Evolutionary conservation across 2,113 vertebrate genomes (phyloP).

Genomic region (Podarcis raffonei): DNA sequence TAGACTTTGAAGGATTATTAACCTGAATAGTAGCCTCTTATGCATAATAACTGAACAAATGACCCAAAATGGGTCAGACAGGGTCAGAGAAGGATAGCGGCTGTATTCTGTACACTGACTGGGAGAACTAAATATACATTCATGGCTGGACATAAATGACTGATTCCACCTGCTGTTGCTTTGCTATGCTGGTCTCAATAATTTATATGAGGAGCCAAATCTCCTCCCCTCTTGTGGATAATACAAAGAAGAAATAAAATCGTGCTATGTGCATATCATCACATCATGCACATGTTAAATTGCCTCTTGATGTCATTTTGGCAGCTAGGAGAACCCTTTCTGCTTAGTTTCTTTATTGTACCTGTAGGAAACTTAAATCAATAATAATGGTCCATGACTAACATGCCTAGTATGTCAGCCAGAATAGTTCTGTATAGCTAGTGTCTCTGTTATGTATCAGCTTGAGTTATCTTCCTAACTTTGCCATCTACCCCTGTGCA

Average conservation of each 20-base stretch:
- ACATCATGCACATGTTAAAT: neutral
- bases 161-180: neutral
- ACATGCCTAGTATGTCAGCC: constrained; percentile 38
- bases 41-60: neutral
- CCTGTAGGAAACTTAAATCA: constrained; percentile 52
- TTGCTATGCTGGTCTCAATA: constrained; percentile 22
- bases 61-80: neutral
- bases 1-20: neutral
- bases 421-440: constrained; percentile 29
- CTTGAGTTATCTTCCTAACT: constrained; percentile 45
- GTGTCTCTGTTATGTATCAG: constrained; percentile 38
- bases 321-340: constrained; percentile 23
- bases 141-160: neutral
- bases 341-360: constrained; percentile 38
- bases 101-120: neutral
- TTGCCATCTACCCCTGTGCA: neutral
- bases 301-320: neutral
- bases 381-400: constrained; percentile 55
- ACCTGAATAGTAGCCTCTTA: neutral
- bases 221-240: constrained; percentile 26
- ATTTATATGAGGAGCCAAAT: constrained; percentile 43
- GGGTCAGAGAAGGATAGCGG: neutral
- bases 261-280: constrained; percentile 33
- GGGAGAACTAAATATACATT: neutral
- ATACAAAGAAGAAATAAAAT: constrained; percentile 38